These are phyloP conservation scores for Trichogramma evanescens DNA, from an alignment of 2,888 invertebrate species.

Conservation along the genomic window DNA sequence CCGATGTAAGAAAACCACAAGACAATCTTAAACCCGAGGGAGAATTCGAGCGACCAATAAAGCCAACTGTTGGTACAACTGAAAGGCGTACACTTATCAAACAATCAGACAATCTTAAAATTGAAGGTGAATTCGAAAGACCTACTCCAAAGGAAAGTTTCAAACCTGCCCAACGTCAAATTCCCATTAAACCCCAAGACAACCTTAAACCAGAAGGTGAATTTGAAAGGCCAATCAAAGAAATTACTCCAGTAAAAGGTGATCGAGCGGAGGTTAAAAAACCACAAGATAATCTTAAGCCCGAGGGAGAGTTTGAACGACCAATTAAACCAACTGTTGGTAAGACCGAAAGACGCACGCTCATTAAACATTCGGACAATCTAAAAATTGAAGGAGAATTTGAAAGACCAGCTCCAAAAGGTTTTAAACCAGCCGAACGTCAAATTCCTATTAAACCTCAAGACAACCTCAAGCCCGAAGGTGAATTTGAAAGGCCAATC, in stretches of 20 bases:
- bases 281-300: constrained; percentile 46
- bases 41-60: constrained; percentile 50
- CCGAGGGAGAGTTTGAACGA: constrained; percentile 52
- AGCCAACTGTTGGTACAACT: constrained; percentile 49
- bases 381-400: constrained; percentile 49
- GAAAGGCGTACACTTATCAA: constrained; percentile 51
- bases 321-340: constrained; percentile 47
- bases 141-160: constrained; percentile 38
- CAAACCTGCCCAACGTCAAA: constrained; percentile 44
- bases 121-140: constrained; percentile 48
- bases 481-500: constrained; percentile 53
- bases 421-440: constrained; percentile 49
- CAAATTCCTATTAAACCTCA: constrained; percentile 46
- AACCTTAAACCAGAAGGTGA: constrained; percentile 43
- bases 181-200: constrained; percentile 33
- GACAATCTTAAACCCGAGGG: constrained; percentile 56
- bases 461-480: constrained; percentile 45
- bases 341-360: constrained; percentile 54
- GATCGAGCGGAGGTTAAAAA: constrained; percentile 44
- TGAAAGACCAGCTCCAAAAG: constrained; percentile 29
- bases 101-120: constrained; percentile 47
- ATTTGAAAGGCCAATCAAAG: constrained; percentile 42
- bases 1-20: constrained; percentile 42
- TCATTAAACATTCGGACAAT: constrained; percentile 45
- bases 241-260: constrained; percentile 38